Evolutionary conservation across 2,888 invertebrate species (phyloP).

Genomic region (Biston betularia): DNA sequence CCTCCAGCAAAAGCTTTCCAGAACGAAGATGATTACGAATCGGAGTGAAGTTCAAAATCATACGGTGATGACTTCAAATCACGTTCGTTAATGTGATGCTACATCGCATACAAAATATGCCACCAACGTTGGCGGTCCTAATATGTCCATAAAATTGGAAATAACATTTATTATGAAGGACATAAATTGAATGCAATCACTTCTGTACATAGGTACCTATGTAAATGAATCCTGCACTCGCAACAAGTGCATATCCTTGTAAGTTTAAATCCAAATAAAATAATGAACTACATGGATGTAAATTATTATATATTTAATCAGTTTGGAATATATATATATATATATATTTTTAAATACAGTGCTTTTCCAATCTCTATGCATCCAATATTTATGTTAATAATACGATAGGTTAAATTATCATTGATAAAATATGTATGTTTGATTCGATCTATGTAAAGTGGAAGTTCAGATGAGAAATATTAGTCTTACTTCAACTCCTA

Average conservation of each 20-base stretch:
- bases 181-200: neutral
- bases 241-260: no score
- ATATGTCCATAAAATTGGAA: neutral
- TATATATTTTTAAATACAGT: no score
- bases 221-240: neutral
- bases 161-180: neutral
- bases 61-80: neutral
- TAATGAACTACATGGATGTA: no score
- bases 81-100: neutral
- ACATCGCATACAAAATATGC: neutral
- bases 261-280: no score
- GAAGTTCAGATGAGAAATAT: neutral
- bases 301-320: no score
- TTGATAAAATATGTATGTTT: no score
- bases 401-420: no score
- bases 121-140: neutral
- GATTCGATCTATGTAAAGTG: neutral
- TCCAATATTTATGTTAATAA: no score
- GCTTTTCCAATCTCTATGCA: no score
- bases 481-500: neutral
- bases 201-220: neutral
- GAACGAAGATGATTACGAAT: constrained; percentile 45
- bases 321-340: no score
- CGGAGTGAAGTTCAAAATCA: neutral
- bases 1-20: constrained; percentile 77